Evolutionary conservation across 1,140 invertebrate genomes (phyloP).

Genomic region (Olivierus martensii): DNA sequence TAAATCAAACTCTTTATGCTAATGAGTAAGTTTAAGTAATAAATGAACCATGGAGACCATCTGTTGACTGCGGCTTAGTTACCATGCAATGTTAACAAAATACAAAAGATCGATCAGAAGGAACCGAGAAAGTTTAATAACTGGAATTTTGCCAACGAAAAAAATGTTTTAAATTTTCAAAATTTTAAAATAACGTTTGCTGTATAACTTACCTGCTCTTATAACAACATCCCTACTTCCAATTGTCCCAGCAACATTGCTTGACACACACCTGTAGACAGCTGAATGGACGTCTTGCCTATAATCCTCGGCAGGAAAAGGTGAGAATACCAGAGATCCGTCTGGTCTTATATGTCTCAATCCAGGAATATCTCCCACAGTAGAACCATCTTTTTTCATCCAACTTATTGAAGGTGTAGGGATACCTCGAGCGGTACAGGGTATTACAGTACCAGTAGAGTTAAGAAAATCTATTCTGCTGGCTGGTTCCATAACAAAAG

Average conservation of each 20-base stretch:
- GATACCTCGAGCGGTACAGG: conserved; percentile 16
- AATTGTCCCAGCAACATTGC: conserved; percentile 74
- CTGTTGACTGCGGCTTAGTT: too few relatives aligned
- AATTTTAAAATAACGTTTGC: too few relatives aligned
- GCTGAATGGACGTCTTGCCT: conserved; percentile 85
- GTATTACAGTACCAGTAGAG: conserved; percentile 18
- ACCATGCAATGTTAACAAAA: too few relatives aligned
- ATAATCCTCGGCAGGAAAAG: conserved; percentile 83
- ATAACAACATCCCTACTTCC: conserved; percentile 85
- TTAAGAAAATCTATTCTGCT: conserved; percentile 20
- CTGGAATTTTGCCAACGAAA: too few relatives aligned
- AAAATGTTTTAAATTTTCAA: too few relatives aligned
- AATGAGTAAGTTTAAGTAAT: too few relatives aligned
- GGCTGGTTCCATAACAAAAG: conserved; percentile 16
- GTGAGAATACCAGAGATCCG: conserved; percentile 56
- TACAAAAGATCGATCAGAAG: too few relatives aligned
- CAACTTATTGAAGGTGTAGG: conserved; percentile 19
- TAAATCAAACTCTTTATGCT: too few relatives aligned
- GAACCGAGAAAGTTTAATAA: too few relatives aligned
- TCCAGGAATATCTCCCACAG: conserved; percentile 14
- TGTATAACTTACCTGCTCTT: conserved; percentile 61
- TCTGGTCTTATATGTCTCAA: conserved; percentile 19
- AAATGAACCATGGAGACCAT: too few relatives aligned
- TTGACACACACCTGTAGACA: conserved; percentile 79
- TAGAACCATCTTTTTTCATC: conserved; percentile 19